Base-by-base conservation (phyloP, 1,140 invertebrate species). In the Zaprionus africanus region DNA sequence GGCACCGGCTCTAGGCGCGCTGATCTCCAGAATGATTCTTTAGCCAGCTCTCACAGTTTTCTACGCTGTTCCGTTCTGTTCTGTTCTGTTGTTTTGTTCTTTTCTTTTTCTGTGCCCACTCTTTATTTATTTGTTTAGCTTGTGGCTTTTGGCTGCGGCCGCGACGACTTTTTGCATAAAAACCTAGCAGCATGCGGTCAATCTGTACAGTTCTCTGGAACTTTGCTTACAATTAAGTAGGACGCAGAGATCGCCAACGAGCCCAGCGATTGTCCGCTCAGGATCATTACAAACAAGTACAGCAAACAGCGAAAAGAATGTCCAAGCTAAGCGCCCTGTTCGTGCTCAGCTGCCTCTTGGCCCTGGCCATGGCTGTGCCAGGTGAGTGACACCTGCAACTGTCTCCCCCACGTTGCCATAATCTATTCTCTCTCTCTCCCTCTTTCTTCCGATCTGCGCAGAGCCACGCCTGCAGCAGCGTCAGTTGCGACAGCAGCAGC, bases 181-280 rank as follows among this genome's bases (percentile, higher is more conserved):
- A 90, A 91, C 87, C 76, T 80, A 82, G 78, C 79, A 75, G 66
- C 73, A 63, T 46, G 58, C 68, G 61, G 34, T 51, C 36, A 66
- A 70, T 77, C 76, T 76, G 79, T 91, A 90, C 86, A 90, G 86
- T 90, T 90, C 80, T 70, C 28, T 74, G 51, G 80, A 74, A 87
- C 82, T 86, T 81, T 90, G 87, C 86, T 85, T 87, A 83, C 86
- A 90, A 90, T 87, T 90, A 91, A 68, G 72, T 70, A 70, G 87
- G 82, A 79, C 24, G 22, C 59, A 69, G 36, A 49, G 53, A 60
- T 22, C 22, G 58, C 7, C 28, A 24, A 17, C 58, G 57, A 61
- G 31, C 13, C 62, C 38, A 13, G 1, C 38, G 62, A 54, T 57
- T 28, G 28, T 13, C 51, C 13, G 38, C 46, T 26, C 49, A 67